Evolutionary conservation across 2,797 vertebrate species (phyloP).

Genomic region (Pseudocheirus occidentalis): DNA sequence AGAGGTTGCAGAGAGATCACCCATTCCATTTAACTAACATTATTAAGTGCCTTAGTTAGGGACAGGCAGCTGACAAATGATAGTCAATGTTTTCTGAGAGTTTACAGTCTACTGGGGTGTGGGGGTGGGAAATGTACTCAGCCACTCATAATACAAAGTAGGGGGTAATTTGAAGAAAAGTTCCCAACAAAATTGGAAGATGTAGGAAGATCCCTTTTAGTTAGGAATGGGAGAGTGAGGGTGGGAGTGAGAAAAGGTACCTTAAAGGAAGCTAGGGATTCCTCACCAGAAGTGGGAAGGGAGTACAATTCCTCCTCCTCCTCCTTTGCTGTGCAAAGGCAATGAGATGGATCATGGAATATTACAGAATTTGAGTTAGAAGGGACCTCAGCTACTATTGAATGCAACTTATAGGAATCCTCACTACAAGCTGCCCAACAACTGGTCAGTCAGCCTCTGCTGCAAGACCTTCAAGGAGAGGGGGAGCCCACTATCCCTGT

Average conservation of each 20-base stretch:
- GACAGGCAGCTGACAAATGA: background rate
- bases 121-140: background rate
- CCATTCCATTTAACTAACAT: background rate
- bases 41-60: background rate
- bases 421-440: background rate
- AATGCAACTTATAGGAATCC: background rate
- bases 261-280: background rate
- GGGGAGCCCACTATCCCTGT: background rate
- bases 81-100: background rate
- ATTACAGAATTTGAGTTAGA: background rate
- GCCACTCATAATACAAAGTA: background rate
- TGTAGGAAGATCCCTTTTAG: background rate
- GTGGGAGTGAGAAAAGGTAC: background rate
- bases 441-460: background rate
- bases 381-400: background rate
- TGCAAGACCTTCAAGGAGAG: background rate
- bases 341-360: background rate
- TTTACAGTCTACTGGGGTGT: background rate
- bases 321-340: background rate
- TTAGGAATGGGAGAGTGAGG: background rate
- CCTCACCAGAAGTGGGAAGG: background rate
- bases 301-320: background rate
- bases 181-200: background rate
- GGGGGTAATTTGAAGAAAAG: background rate
- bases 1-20: background rate